Conservation (phyloP, 2,888 invertebrate species). For the Caenorhabditis sp. region DNA sequence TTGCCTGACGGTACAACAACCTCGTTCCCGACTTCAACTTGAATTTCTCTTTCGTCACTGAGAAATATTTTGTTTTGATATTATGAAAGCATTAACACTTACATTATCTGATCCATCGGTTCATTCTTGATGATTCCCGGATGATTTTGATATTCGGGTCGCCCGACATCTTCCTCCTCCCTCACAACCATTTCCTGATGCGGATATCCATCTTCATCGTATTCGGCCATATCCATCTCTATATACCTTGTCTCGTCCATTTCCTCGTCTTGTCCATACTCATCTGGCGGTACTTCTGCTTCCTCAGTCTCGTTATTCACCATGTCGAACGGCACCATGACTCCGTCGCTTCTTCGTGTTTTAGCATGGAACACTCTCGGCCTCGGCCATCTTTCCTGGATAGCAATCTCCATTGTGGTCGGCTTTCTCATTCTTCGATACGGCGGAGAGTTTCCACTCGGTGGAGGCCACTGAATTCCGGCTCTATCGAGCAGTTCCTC, state of each 20-base stretch:
- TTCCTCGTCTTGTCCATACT: slow-evolving; percentile 43
- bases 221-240: slow-evolving; percentile 50
- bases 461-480: slow-evolving; percentile 55
- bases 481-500: slow-evolving; percentile 71
- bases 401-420: slow-evolving; percentile 68
- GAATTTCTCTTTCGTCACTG: slow-evolving; percentile 29
- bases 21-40: slow-evolving; percentile 40
- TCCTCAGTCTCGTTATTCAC: neutral
- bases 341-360: slow-evolving; percentile 57
- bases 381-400: slow-evolving; percentile 66
- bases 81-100: no score
- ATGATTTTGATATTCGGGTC: neutral
- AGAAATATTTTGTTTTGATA: no score
- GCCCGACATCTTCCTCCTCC: slow-evolving; percentile 45
- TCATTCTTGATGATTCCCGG: slow-evolving; percentile 1
- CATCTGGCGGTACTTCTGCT: neutral
- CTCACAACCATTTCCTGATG: slow-evolving; percentile 24
- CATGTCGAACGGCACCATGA: slow-evolving; percentile 32
- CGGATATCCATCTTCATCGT: slow-evolving; percentile 30
- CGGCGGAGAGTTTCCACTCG: slow-evolving; percentile 29
- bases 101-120: slow-evolving; percentile 25
- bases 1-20: slow-evolving; percentile 22
- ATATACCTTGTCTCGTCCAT: slow-evolving; percentile 37
- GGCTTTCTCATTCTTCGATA: slow-evolving; percentile 16
- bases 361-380: slow-evolving; percentile 69